Evolutionary conservation across 2,888 invertebrate genomes (phyloP).

Genomic region (Emesis castigata): DNA sequence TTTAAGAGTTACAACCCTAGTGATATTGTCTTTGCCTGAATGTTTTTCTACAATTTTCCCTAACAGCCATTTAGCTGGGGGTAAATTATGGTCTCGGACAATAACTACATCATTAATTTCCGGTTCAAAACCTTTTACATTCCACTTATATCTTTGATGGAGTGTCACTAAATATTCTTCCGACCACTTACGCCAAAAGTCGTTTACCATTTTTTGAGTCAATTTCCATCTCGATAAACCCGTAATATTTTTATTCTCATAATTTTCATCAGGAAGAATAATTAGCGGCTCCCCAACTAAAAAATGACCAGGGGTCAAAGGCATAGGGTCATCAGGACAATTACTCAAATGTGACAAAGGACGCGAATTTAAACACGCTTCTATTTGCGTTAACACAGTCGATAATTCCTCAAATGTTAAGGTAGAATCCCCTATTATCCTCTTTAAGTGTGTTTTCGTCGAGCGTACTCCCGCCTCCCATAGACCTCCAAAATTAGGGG

Average conservation of each 20-base stretch:
- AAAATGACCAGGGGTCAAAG: slow-evolving; percentile 9
- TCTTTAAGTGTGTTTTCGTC: too few relatives aligned
- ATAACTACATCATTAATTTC: slow-evolving; percentile 48
- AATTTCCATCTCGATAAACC: background rate
- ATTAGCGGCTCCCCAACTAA: background rate
- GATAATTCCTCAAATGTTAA: too few relatives aligned
- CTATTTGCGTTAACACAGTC: too few relatives aligned
- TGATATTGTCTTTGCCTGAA: slow-evolving; percentile 23
- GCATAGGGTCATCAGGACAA: background rate
- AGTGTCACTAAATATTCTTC: slow-evolving; percentile 27
- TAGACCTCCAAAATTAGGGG: too few relatives aligned
- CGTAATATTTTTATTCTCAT: background rate
- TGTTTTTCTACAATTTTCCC: slow-evolving; percentile 43
- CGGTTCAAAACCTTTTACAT: slow-evolving; percentile 6
- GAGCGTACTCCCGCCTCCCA: too few relatives aligned
- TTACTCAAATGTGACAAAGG: too few relatives aligned
- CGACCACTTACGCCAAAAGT: slow-evolving; percentile 50
- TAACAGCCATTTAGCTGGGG: slow-evolving; percentile 49
- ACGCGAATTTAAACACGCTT: too few relatives aligned
- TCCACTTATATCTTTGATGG: slow-evolving; percentile 50
- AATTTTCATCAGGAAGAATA: background rate
- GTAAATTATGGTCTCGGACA: slow-evolving; percentile 45
- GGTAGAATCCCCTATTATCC: too few relatives aligned
- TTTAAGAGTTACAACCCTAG: slow-evolving; percentile 15
- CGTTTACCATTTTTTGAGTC: slow-evolving; percentile 30